Evolutionary conservation across 2,113 vertebrate genomes (phyloP), one percentile per base, ranked within the genome.

Genomic region (Aramus guarauna): DNA sequence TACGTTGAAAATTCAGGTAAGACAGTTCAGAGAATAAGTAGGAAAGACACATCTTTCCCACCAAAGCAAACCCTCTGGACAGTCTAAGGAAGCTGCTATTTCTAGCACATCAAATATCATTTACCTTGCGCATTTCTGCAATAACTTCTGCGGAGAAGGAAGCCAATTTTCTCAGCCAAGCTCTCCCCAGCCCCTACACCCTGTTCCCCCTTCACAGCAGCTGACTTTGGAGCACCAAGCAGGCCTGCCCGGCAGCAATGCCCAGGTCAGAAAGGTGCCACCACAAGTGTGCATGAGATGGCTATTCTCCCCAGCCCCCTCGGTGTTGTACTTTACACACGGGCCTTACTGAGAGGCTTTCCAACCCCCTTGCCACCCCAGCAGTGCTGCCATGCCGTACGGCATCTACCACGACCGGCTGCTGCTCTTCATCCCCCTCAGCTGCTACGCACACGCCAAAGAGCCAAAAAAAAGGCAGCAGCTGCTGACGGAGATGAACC

Each of bases 271-370:
- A 27, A 67, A 11, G 16, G 13, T 34, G 41, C 7, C 20, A 16
- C 48, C 3, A 0, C 0, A 0, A 6, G 4, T 45, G 32, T 80
- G n/a, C 48, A n/a, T 20, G 45, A 18, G 48, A 52, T 1, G 1
- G 7, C 18, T 32, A 1, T 72, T 78, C 64, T 39, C 30, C 50
- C 16, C 50, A 37, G 8, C 2, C 16, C 36, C 43, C 48, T 39
- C 21, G 29, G 32, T 39, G 14, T 19, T 58, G 47, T n/a, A 32
- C 55, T 79, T 71, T 55, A 27, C 5, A 26, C 17, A 30, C 34
- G 22, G 3, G 24, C 37, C 80, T 43, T 84, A 55, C 15, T 56
- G 56, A 53, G 43, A 81, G 27, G 3, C 22, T 66, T 89, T 66
- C 36, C 3, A 5, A 9, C 3, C 4, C 5, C 22, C 6, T 16